Base-by-base conservation (phyloP, 2,888 invertebrate species). In the Tineola bisselliella region DNA sequence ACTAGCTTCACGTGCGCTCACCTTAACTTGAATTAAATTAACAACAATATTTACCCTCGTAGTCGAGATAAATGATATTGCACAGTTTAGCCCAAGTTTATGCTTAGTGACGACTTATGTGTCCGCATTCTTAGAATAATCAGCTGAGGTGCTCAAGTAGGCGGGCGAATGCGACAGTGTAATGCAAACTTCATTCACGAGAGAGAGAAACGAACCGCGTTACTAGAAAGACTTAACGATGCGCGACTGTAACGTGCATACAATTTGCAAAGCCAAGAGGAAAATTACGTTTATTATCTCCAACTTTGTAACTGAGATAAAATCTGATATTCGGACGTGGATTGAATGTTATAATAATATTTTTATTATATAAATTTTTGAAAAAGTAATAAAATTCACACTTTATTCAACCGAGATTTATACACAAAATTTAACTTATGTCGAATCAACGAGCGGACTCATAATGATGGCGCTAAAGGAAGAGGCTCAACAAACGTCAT, bases 41-140 rank as follows among this genome's bases (percentile, higher is more conserved):
- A 83, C 81, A 84, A 87, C 84, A 86, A 86, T 86, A 84, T 87
- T 87, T 84, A 82, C 83, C 76, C 81, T 73, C 76, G 71, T 71
- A 68, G 74, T 77, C 72, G 70, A 79, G 81, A 83, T 81, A 84
- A 81, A 84, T 79, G 81, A 78, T 81, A 83, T 82, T 81, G 81
- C 79, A 77, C 77, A 77, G 76, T 81, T 79, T 79, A 80, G 79
- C 75, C 71, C 69, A 71, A 77, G 74, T 79, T 80, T 79, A 78
- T 76, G 77, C 74, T 77, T 73, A 72, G 79, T 75, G 78, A 79
- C 79, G 76, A 81, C 77, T 81, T 81, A 78, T 77, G 78, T 76
- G 68, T 74, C 74, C 76, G 77, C 75, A 79, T 84, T 81, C 79
- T 77, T 74, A 76, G 77, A 72, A 71, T 74, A 75, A 78, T 70